Conservation (phyloP, 2,888 invertebrate species). For the Fissipunctia ypsillon region DNA sequence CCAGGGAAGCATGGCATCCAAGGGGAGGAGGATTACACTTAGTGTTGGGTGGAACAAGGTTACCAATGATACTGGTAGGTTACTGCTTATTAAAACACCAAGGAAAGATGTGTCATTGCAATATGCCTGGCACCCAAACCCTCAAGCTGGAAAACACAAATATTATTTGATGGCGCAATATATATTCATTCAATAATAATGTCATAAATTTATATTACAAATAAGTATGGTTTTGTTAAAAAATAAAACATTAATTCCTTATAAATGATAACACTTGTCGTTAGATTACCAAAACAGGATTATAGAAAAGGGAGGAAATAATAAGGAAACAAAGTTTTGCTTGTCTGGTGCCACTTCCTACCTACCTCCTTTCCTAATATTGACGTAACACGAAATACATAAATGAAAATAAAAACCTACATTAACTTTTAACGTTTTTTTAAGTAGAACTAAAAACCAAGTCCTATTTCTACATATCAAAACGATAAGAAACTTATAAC, state of each 20-base stretch:
- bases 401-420: not conserved
- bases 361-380: not conserved
- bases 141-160: not conserved
- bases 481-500: not conserved
- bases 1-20: no score
- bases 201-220: no score
- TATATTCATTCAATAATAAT: no score
- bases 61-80: not conserved
- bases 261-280: not conserved
- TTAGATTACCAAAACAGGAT: not conserved
- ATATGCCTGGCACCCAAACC: not conserved
- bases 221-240: not conserved
- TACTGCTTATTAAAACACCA: not conserved
- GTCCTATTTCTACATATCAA: not conserved
- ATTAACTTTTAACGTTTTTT: not conserved
- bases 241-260: not conserved
- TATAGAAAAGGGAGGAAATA: not conserved
- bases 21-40: no score
- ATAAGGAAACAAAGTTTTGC: not conserved
- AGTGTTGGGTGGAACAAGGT: not conserved
- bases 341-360: not conserved
- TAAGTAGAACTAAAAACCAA: not conserved
- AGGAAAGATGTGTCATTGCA: not conserved
- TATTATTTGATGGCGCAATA: no score
- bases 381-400: not conserved